Base-by-base conservation (phyloP, 1,140 invertebrate genomes). In the Andricus grossulariae region DNA sequence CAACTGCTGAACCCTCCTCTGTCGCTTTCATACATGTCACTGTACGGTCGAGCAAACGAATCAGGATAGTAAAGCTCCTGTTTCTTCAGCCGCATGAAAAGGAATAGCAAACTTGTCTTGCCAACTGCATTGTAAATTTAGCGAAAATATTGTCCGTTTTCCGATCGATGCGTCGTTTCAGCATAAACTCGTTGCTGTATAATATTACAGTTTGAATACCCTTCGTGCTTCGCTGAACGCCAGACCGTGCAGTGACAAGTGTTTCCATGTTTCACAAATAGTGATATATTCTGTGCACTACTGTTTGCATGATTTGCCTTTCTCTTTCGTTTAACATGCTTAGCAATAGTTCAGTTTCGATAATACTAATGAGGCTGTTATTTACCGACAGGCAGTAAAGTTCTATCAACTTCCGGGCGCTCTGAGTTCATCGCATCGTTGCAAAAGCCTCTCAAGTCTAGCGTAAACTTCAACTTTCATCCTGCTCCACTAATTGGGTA, bases 401-500 rank as follows among this genome's bases (percentile, higher is more conserved):
- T 66, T 66, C 39, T 32, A 66, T 66, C 21, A 66, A 66, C 60
- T 66, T 66, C n/a, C 60, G 25, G 10, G 60, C 60, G 60, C 25
- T 32, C 32, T n/a, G 32, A 66, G 60, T 66, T 66, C 32, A 66
- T 39, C 25, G 60, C 60, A 66, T 39, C 60, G 60, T 66, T 66
- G 60, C 25, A 7, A 66, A 66, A 66, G 60, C 60, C 57, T 39
- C 60, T 66, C 39, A 32, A 66, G 60, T 66, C 16, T 12, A 66
- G 5, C 60, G 60, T 45, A 66, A 66, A 66, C 25, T 66, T 66
- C 39, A 66, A 66, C 60, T 66, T 66, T 66, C 32, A 66, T 39
- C 60, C 32, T 1, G 25, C 25, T 66, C 39, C 32, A 39, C 25
- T 66, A 66, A 66, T 66, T 66, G 60, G 60, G 25, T 66, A 39